Conservation (phyloP, 2,888 invertebrate genomes). For the Machimus atricapillus region DNA sequence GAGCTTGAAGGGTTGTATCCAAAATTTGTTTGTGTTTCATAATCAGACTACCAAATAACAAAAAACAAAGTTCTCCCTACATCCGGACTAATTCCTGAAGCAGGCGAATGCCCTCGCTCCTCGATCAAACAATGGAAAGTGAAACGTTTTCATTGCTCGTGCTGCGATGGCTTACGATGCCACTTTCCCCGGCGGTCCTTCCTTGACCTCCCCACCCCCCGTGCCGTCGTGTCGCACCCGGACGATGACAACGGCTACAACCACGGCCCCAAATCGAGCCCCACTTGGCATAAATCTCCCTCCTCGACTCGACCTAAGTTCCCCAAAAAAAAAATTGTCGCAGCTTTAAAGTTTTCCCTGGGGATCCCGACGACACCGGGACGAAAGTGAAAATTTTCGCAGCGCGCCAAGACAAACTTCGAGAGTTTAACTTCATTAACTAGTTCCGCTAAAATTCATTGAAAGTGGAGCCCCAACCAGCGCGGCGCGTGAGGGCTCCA, state of each 20-base stretch:
- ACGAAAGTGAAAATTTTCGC: constrained; percentile 27
- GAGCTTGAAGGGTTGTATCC: too few species aligned
- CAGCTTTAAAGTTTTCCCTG: background rate
- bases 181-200: background rate
- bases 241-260: background rate
- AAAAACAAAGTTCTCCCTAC: background rate
- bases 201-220: background rate
- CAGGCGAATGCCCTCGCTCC: background rate
- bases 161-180: background rate
- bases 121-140: background rate
- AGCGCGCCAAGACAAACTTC: constrained; percentile 25
- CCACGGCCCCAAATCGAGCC: background rate
- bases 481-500: background rate
- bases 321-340: background rate
- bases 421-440: constrained; percentile 35
- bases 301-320: background rate
- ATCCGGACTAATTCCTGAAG: background rate
- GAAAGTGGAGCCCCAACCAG: constrained; percentile 9
- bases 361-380: background rate
- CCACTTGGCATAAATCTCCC: background rate
- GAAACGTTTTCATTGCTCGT: background rate
- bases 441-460: constrained; percentile 36
- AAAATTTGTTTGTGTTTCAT: background rate
- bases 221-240: background rate
- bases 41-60: background rate